Evolutionary conservation across 2,888 invertebrate species (phyloP).

Genomic region (Acrobasis consociella): DNA sequence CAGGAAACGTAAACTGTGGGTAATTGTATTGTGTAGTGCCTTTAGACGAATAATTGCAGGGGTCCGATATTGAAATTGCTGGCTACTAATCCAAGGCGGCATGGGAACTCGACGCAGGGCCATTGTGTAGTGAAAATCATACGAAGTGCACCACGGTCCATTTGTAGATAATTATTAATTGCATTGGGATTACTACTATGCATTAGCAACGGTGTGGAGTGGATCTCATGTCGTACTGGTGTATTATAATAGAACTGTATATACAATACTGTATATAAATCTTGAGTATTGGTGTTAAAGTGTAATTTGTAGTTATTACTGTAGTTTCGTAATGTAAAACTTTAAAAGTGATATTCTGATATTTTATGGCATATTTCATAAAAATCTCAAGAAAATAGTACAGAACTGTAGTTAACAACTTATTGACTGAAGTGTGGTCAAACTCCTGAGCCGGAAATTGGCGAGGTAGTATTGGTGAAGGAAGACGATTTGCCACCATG

Average conservation of each 20-base stretch:
- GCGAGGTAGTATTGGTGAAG: too few species aligned
- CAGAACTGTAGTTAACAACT: too few species aligned
- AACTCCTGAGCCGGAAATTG: too few species aligned
- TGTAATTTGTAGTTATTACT: background rate
- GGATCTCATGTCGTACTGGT: background rate
- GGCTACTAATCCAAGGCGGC: slow-evolving; percentile 45
- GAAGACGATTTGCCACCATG: too few species aligned
- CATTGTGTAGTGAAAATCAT: slow-evolving; percentile 52
- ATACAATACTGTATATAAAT: background rate
- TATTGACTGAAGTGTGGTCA: background rate
- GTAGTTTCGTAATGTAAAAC: background rate
- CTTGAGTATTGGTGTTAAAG: background rate
- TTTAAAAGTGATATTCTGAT: too few species aligned
- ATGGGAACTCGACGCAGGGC: slow-evolving; percentile 49
- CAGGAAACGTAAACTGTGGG: slow-evolving; percentile 52
- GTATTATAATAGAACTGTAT: too few species aligned
- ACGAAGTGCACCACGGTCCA: slow-evolving; percentile 41
- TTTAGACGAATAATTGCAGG: slow-evolving; percentile 55
- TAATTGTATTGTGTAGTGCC: slow-evolving; percentile 55
- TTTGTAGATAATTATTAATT: slow-evolving; percentile 48
- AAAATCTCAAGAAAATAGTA: too few species aligned
- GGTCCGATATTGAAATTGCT: slow-evolving; percentile 42
- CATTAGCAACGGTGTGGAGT: slow-evolving; percentile 16
- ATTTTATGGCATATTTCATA: too few species aligned
- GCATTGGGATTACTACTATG: slow-evolving; percentile 26